Evolutionary conservation across 1,140 invertebrate genomes (phyloP).

Genomic region (Drosophila repletoides): DNA sequence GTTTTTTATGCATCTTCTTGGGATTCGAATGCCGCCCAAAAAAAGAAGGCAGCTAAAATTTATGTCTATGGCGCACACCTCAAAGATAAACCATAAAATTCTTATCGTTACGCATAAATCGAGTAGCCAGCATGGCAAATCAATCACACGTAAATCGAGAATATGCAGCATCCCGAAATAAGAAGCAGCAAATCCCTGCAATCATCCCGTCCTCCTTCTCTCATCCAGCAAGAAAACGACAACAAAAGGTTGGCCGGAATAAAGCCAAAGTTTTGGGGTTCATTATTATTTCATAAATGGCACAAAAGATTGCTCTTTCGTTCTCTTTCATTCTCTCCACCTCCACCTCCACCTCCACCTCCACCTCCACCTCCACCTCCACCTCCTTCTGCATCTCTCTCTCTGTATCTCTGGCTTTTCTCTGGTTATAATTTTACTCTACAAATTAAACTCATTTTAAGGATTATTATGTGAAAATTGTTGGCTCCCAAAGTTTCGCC

Average conservation of each 20-base stretch:
- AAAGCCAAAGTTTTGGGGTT: conserved; percentile 38
- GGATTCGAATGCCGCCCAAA: neutral
- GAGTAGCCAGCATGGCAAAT: conserved; percentile 50
- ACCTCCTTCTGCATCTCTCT: neutral
- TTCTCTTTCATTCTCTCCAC: neutral
- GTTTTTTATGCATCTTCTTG: conserved; percentile 48
- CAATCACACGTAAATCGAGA: conserved; percentile 58
- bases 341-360: neutral
- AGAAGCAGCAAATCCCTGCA: too few relatives aligned
- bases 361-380: neutral
- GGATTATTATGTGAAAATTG: conserved; percentile 80
- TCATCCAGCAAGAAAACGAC: neutral
- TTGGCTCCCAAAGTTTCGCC: conserved; percentile 60
- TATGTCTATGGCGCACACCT: conserved; percentile 56
- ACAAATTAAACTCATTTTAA: conserved; percentile 82
- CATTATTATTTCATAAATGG: conserved; percentile 42
- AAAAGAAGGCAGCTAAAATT: conserved; percentile 16
- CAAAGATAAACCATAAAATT: conserved; percentile 76
- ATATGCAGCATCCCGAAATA: conserved; percentile 48
- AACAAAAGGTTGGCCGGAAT: conserved; percentile 32
- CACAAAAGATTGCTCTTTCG: conserved; percentile 23
- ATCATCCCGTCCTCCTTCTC: neutral
- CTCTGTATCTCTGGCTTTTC: neutral
- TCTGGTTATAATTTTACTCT: conserved; percentile 63
- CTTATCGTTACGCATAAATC: conserved; percentile 67